Evolutionary conservation across 2,888 invertebrate genomes (phyloP), one percentile per base, ranked within the genome.

Genomic region (Chironomus riparius): DNA sequence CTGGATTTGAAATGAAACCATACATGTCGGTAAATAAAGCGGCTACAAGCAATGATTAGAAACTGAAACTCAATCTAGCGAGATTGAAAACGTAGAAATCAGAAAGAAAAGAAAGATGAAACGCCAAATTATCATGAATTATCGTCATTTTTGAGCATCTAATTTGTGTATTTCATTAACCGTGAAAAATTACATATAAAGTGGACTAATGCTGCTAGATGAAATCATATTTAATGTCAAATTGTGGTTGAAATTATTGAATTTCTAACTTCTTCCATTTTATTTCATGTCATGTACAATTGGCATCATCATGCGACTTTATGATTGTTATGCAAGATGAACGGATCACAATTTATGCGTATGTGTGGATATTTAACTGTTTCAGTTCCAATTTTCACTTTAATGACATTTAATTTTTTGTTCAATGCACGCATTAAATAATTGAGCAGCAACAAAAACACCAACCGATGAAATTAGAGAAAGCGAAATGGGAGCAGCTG

Each of bases 391-490:
- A 74, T 74, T 74, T 74, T 68, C 74, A 74, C 74, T 68, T 74
- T 74, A 74, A 68, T 74, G 74, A 74, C 68, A 74, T 68, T 74
- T 74, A 74, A 74, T 74, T 74, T 38, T 18, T 56, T 56, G 56
- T 56, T 74, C 74, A 22, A 74, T 21, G 74, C 74, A 74, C 74
- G 74, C 68, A 74, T 65, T 15, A 68, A 65, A 38, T 28, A 68
- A 68, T 28, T 10, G 21, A 65, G 24, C 22, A 22, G 65, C 21
- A 18, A 18, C 15, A 22, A 21, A 65, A 65, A 65, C 21, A 24
- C 21, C 21, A 65, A 22, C 65, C 21, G 56, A 56, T 56, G 56
- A 56, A 50, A 15, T 13, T 50, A 15, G 28, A 38, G 38, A 10
- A 38, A 38, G 38, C 56, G n/a, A 56, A 18, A 18, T 56, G 56